Evolutionary conservation across 2,888 invertebrate genomes (phyloP), one percentile per base, ranked within the genome.

Genomic region (Dinocampus coccinellae): DNA sequence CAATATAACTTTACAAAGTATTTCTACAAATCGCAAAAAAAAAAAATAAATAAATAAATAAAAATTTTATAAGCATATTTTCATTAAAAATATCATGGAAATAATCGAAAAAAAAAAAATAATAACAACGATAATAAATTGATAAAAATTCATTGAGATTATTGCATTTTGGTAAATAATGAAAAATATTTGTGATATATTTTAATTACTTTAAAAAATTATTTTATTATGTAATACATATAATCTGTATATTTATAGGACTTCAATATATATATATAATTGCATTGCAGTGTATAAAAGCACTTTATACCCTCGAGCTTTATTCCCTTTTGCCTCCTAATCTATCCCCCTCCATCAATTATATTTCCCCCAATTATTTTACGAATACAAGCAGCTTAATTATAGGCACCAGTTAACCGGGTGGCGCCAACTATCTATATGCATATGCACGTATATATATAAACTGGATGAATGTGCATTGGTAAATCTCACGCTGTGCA

Each of bases 321-420:
- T 39, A n/a, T n/a, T n/a, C n/a, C n/a, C n/a, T n/a, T n/a, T n/a
- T n/a, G n/a, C n/a, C n/a, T n/a, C n/a, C n/a, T n/a, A n/a, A n/a
- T n/a, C n/a, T n/a, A n/a, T n/a, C n/a, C n/a, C n/a, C n/a, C 58
- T 34, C 16, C 47, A 34, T 60, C 65, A 70, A 70, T 70, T 70
- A 70, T 70, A 64, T 58, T 70, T 65, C 58, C 33, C 26, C 69
- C 70, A 70, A 70, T 70, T 70, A 70, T 70, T 60, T 70, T 42
- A 65, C 64, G 52, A 70, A 64, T 64, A 70, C 58, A 65, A 70
- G 70, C 64, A 60, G 64, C 70, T 70, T 70, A 70, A 70, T 70
- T 70, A 64, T 70, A 70, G 70, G 64, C 64, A 16, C 42, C 16
- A 42, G 64, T 64, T 64, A 64, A 64, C 47, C 60, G 70, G 42